phyloP scores from a whole-genome alignment of 2,797 vertebrate genomes.

The Balearica regulorum region DNA sequence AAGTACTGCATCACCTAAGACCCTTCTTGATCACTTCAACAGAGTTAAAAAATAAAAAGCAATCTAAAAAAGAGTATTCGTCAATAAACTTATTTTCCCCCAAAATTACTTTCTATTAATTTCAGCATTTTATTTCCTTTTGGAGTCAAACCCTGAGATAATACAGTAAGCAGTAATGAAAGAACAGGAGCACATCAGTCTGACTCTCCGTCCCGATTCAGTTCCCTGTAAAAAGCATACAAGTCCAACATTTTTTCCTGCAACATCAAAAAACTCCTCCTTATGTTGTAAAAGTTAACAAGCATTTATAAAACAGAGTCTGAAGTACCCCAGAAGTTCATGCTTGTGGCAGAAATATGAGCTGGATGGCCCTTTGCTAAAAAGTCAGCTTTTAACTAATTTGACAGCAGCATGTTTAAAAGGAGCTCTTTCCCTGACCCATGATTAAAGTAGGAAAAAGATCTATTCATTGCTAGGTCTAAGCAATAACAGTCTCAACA shows the following conservation, averaged over 20 bases:
- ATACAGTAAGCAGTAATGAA: neutral
- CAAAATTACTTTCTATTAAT: neutral
- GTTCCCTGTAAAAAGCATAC: fast-evolving
- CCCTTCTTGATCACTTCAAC: neutral
- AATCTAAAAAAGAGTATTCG: neutral
- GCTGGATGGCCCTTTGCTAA: neutral
- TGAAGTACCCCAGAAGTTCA: neutral
- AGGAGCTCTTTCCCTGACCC: neutral
- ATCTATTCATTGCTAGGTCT: neutral
- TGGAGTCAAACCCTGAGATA: neutral
- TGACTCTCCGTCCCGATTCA: neutral
- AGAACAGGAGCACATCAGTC: neutral
- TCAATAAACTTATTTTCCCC: neutral
- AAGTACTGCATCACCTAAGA: neutral
- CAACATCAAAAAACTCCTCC: neutral
- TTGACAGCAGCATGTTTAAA: neutral
- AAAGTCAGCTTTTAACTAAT: neutral
- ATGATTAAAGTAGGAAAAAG: neutral
- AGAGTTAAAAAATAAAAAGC: neutral
- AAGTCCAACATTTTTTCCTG: neutral
- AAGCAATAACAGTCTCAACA: neutral
- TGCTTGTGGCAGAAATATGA: neutral
- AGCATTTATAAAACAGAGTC: neutral
- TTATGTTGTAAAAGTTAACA: neutral
- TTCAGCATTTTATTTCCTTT: neutral